A percentile compares a stretch with the other conserved stretches of the same genome.
Conservation (phyloP, 2,888 invertebrate species). For the Agrochola litura region DNA sequence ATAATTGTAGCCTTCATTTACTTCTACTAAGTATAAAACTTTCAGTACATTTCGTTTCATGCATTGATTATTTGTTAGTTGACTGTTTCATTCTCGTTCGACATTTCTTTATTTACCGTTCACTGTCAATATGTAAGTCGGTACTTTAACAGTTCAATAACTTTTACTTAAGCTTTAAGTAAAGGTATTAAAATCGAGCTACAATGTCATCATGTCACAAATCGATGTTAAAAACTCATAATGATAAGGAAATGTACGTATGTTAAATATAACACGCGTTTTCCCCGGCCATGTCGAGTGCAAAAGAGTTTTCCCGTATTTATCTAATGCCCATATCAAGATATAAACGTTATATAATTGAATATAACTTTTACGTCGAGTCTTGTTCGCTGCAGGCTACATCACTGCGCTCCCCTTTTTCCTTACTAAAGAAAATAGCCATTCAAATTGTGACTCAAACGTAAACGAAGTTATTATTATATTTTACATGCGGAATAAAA, state of each 20-base stretch:
- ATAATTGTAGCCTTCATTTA: constrained; percentile 14
- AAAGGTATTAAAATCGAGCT: too few relatives aligned
- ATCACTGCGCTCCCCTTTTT: constrained; percentile 41
- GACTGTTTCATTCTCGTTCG: background rate
- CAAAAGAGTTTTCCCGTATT: constrained; percentile 20
- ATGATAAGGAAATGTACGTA: background rate
- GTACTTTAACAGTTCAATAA: background rate
- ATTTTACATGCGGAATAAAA: constrained; percentile 28
- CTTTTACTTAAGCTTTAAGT: too few relatives aligned
- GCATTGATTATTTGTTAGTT: background rate
- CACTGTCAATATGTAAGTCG: background rate
- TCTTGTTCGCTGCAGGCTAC: constrained; percentile 41
- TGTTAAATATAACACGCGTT: background rate
- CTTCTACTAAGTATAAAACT: background rate
- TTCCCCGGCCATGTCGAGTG: constrained; percentile 9
- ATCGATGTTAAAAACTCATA: constrained; percentile 8
- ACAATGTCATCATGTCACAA: background rate
- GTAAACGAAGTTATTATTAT: constrained; percentile 53
- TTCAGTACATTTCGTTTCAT: background rate
- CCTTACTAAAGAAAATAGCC: constrained; percentile 44
- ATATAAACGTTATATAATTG: constrained; percentile 45
- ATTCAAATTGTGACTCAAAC: constrained; percentile 49
- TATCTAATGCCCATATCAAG: constrained; percentile 34
- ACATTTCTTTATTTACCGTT: background rate
- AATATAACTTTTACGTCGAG: constrained; percentile 50